Evolutionary conservation across 2,797 vertebrate genomes (phyloP), one percentile per base, ranked within the genome.

Genomic region (Enteromius treurensis): DNA sequence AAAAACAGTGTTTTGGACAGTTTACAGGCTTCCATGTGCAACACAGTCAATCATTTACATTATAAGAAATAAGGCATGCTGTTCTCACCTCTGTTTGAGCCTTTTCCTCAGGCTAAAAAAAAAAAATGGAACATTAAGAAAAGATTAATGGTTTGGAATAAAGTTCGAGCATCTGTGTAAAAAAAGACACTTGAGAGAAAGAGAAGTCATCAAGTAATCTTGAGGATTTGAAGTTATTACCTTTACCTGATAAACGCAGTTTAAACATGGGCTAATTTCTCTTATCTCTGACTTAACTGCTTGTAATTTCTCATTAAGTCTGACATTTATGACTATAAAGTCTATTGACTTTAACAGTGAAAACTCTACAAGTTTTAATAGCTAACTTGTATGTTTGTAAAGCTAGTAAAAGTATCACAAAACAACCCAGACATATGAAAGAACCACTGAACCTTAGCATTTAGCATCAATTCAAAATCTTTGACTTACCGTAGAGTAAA

Each of bases 61-160:
- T 45, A 74, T 19, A 65, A 37, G 29, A 79, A 79, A 49, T 17
- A 68, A 80, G 14, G 37, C 14, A 70, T 69, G 73, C 58, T 58
- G 73, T 67, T 83, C 95, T 95, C 92, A 97, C 96, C 96, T 97
- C 96, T 13, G 95, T 96, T 67, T 96, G 96, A 86, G 95, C 95
- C 75, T 97, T 97, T 90, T 97, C 96, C 90, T 97, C 96, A 26
- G 96, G 95, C 96, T 97, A n/a, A n/a, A n/a, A 77, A 60, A 89
- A 26, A 37, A 42, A 47, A 14, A 47, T 13, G 64, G 45, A 68
- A 15, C 67, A 60, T 45, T 4, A 37, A 69, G 29, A 77, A 71
- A 84, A 75, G 55, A 87, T 77, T 75, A 85, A 78, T 78, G 29
- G 32, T 32, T 7, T 47, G 49, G 58, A 65, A 55, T 47, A 84